phyloP scores from a whole-genome alignment of 23 tunicate species.

The Diplosoma virens region DNA sequence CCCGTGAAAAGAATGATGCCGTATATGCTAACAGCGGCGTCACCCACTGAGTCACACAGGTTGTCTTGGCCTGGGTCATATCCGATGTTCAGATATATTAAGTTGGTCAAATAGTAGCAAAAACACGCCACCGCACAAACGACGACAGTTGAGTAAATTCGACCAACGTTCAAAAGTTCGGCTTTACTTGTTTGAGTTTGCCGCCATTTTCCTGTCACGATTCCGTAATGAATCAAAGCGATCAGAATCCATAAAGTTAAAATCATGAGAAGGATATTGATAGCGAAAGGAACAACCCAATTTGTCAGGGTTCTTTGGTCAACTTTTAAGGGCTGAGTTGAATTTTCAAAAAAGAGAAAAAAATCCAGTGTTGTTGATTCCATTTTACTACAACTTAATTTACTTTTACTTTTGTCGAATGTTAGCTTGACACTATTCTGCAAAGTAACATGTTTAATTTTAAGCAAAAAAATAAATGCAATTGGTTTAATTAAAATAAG shows the following conservation, averaged over 20 bases:
- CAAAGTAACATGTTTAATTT: too few relatives aligned
- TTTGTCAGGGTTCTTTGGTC: background rate
- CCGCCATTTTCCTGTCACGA: background rate
- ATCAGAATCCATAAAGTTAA: slow-evolving; percentile 18
- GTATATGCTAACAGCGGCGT: slow-evolving; percentile 3
- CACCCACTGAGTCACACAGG: slow-evolving; percentile 11
- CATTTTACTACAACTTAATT: too few relatives aligned
- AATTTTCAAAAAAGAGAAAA: too few relatives aligned
- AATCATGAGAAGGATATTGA: background rate
- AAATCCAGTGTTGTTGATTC: too few relatives aligned
- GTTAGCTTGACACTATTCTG: too few relatives aligned
- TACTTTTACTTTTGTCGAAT: too few relatives aligned
- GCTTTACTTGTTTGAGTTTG: background rate
- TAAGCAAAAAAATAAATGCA: too few relatives aligned
- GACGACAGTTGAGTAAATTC: slow-evolving; percentile 7
- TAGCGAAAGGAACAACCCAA: slow-evolving; percentile 9
- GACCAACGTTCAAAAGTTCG: slow-evolving; percentile 18
- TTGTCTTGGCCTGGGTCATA: background rate
- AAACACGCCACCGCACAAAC: slow-evolving; percentile 12
- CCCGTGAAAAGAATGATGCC: background rate
- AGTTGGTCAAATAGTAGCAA: background rate
- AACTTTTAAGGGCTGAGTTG: too few relatives aligned
- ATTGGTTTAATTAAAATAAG: too few relatives aligned
- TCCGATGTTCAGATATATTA: background rate
- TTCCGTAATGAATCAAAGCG: slow-evolving; percentile 28